Base-by-base conservation (phyloP, 2,888 invertebrate species). In the Dinocampus coccinellae region DNA sequence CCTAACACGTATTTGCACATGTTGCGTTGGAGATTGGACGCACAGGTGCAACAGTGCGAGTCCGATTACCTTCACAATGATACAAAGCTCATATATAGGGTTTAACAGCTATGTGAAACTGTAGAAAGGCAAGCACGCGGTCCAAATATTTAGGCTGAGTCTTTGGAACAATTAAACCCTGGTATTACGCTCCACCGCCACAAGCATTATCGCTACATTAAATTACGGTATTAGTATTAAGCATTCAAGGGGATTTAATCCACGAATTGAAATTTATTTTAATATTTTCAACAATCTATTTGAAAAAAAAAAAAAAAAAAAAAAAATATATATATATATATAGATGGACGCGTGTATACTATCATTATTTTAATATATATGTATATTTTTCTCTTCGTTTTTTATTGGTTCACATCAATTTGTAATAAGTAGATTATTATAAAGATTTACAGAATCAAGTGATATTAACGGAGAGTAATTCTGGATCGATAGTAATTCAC, bases 101-200 rank as follows among this genome's bases (percentile, higher is more conserved):
- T 39, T 42, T 62, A 62, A n/a, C 52, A 29, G 29, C 52, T 39
- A 26, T 52, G 22, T 36, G 16, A 16, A 26, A 13, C 62, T 52
- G 26, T 55, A 53, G 22, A 29, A 6, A 20, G 16, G n/a, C 62
- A 26, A 55, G 36, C 63, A 70, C 33, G 42, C 24, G 42, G 58
- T 52, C 36, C 65, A 52, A 58, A 64, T 75, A 64, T 75, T 75
- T 70, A 52, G 72, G 62, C 60, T 67, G 68, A 65, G 65, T 65
- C 70, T 75, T 75, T 70, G 69, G 47, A 61, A 52, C 74, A 66
- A 65, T 73, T 69, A 72, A 74, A 70, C 42, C 62, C 61, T 55
- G 52, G 34, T 47, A 62, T 66, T 69, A 65, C 57, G 68, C 61
- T 39, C 58, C 24, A 66, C 34, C 47, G 42, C 69, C 58, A 4